phyloP scores from a whole-genome alignment of 2,888 invertebrate species.

The Eupeodes luniger region DNA sequence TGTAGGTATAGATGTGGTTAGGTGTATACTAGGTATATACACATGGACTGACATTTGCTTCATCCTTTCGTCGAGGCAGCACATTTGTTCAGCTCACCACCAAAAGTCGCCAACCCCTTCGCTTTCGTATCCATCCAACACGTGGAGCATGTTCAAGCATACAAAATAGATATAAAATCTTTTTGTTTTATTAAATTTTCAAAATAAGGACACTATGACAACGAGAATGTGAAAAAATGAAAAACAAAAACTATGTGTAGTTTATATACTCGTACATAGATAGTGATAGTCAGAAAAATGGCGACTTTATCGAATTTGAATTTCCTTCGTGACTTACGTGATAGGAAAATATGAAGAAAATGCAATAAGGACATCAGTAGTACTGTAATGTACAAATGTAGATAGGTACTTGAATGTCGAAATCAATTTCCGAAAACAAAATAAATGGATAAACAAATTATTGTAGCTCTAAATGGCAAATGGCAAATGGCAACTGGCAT shows the following conservation, averaged over 20 bases:
- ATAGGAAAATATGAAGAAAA: conserved; percentile 47
- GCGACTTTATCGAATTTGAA: background rate
- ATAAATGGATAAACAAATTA: conserved; percentile 71
- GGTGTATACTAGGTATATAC: background rate
- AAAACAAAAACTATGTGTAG: background rate
- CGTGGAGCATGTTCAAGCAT: conserved; percentile 27
- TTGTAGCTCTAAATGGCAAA: background rate
- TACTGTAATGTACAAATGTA: no score
- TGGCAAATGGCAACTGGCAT: background rate
- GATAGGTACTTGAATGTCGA: conserved; percentile 2
- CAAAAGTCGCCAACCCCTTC: background rate
- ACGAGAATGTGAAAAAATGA: conserved; percentile 16
- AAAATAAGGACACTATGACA: conserved; percentile 59
- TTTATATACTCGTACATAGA: background rate
- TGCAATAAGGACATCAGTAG: conserved; percentile 2
- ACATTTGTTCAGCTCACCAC: background rate
- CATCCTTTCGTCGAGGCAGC: conserved; percentile 3
- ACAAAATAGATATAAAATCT: conserved; percentile 56
- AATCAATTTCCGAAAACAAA: conserved; percentile 51
- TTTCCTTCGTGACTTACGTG: conserved; percentile 62
- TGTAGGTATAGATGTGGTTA: no score
- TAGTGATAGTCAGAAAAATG: background rate
- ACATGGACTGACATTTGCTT: conserved; percentile 26
- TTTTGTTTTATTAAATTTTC: conserved; percentile 54
- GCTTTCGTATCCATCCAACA: background rate